A percentile compares a stretch with the other conserved stretches of the same genome.
Evolutionary conservation across 2,797 vertebrate genomes (phyloP).

Genomic region (Crocodylus rhombifer): DNA sequence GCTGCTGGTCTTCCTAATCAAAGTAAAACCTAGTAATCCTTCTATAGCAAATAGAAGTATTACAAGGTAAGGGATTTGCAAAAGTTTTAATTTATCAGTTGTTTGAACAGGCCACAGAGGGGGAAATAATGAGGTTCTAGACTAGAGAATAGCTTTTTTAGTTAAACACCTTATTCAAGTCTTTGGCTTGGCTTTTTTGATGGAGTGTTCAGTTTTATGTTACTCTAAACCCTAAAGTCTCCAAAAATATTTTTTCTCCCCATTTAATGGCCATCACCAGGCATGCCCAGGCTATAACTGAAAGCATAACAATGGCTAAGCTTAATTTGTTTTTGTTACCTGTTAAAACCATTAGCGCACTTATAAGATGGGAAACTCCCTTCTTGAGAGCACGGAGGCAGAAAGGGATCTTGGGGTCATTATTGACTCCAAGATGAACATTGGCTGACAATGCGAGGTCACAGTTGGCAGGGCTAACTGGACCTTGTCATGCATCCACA

Average conservation of each 20-base stretch:
- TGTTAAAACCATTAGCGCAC: not conserved
- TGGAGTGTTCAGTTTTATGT: not conserved
- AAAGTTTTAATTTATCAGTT: not conserved
- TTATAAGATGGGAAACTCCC: too few relatives aligned
- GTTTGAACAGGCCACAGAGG: not conserved
- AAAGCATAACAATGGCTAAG: constrained; percentile 36
- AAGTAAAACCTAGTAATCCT: not conserved
- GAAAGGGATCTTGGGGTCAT: too few relatives aligned
- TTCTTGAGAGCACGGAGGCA: too few relatives aligned
- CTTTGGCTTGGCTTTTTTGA: not conserved
- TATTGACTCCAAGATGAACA: too few relatives aligned
- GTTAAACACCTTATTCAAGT: constrained; percentile 36
- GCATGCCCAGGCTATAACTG: constrained; percentile 42
- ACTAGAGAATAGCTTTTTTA: constrained; percentile 51
- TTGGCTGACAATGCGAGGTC: too few relatives aligned
- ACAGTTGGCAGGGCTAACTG: too few relatives aligned
- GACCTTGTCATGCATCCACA: too few relatives aligned
- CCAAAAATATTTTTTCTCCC: not conserved
- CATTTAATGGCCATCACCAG: not conserved
- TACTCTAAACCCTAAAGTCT: not conserved
- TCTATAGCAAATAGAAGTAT: not conserved
- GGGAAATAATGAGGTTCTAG: not conserved
- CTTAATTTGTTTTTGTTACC: not conserved
- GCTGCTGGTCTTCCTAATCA: accelerated
- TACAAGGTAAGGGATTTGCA: not conserved